Evolutionary conservation across 2,888 invertebrate species (phyloP), one percentile per base, ranked within the genome.

Genomic region (Oasisia sp.): DNA sequence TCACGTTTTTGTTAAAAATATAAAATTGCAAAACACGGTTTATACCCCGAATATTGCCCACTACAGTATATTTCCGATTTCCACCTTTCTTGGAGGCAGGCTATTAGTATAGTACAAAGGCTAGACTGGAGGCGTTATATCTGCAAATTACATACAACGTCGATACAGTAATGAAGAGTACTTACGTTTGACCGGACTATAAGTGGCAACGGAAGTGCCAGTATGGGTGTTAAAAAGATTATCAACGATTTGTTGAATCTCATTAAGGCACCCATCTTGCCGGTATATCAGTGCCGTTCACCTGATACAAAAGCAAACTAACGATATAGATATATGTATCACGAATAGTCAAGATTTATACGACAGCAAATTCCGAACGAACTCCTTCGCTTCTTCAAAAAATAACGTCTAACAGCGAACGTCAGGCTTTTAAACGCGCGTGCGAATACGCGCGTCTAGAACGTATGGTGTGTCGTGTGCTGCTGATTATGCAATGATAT

Each of bases 221-320:
- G 5, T 74, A 74, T 27, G 19, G 74, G 74, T n/a, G 74, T 74
- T 27, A 74, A 27, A 27, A 74, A 2, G 14, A 74, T 74, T 74
- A 74, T 1, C 74, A 74, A 27, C 3, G 27, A 27, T 4, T 74
- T 74, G 74, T 0, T 74, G 27, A 74, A 74, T 5, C n/a, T 74
- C 74, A 74, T 74, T 74, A 74, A 74, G 74, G 19, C 74, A 74
- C 74, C 74, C 74, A 74, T 74, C 19, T 74, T 74, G 74, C 74
- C 7, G 74, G 74, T n/a, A 27, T 19, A 74, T 74, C 74, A 74
- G 74, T 74, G 74, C 19, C n/a, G 27, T 27, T 27, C 74, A n/a
- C 74, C 74, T 27, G 74, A 27, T n/a, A n/a, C 74, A 74, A 74
- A 74, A 74, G 74, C n/a, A 74, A 19, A 27, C 27, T 56, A 14